Evolutionary conservation across 2,113 vertebrate species (phyloP).

Genomic region (Tyrannus savana): DNA sequence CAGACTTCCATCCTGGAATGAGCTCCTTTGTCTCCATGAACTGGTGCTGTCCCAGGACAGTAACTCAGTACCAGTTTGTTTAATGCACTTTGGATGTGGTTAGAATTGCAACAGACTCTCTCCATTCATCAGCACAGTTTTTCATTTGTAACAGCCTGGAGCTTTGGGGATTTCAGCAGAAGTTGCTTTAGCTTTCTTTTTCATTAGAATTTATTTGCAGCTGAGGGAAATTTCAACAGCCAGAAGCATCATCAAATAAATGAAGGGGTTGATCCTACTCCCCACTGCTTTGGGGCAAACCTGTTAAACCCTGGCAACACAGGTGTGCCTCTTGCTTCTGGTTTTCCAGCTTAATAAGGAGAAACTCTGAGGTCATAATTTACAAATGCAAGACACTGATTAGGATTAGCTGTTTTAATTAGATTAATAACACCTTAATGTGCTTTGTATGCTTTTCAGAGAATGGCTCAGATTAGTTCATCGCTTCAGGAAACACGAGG

Average conservation of each 20-base stretch:
- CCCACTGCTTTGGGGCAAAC: not conserved
- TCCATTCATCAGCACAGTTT: conserved; percentile 14
- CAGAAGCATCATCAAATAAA: conserved; percentile 15
- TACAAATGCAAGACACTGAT: conserved; percentile 2
- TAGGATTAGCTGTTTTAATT: conserved; percentile 19
- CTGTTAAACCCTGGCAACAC: not conserved
- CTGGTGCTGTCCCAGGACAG: not conserved
- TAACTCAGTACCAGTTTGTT: not conserved
- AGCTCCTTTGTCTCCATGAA: not conserved
- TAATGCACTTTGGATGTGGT: not conserved
- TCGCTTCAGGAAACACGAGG: not conserved
- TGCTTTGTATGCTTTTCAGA: not conserved
- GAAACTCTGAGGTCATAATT: conserved; percentile 15
- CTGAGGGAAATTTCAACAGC: conserved; percentile 26
- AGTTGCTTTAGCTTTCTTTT: conserved; percentile 49
- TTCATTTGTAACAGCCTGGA: conserved; percentile 23
- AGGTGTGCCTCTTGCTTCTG: not conserved
- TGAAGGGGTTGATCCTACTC: conserved; percentile 4
- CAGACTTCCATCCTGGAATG: not conserved
- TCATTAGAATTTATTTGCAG: conserved; percentile 35
- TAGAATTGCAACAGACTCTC: not conserved
- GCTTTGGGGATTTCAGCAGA: conserved; percentile 45
- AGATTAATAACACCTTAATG: conserved; percentile 12
- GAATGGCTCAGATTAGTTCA: not conserved
- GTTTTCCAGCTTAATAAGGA: not conserved